These are phyloP conservation scores for Lottia gigantea DNA, from an alignment of 2,888 invertebrate species.

Conservation along the genomic window DNA sequence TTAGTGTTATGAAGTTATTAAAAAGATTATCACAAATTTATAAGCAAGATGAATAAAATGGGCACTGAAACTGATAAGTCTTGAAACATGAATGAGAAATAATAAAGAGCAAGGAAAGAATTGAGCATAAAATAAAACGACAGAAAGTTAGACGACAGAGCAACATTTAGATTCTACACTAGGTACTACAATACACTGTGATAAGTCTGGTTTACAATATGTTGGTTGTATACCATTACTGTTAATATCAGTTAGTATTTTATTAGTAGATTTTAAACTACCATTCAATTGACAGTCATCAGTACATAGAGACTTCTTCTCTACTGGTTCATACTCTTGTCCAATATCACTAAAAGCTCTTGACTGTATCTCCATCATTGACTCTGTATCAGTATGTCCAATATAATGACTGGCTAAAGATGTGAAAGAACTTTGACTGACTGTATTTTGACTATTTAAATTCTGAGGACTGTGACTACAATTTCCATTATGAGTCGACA, in stretches of 20 bases:
- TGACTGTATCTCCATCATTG: neutral
- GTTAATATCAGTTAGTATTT: constrained; percentile 48
- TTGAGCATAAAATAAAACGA: neutral
- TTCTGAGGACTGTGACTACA: neutral
- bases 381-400: neutral
- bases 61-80: no score
- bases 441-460: constrained; percentile 17
- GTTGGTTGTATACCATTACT: constrained; percentile 42
- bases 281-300: constrained; percentile 22
- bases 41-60: no score
- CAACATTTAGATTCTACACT: constrained; percentile 58
- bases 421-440: neutral
- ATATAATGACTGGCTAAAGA: neutral
- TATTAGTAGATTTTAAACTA: constrained; percentile 21
- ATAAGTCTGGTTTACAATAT: constrained; percentile 38
- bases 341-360: constrained; percentile 2
- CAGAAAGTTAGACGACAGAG: constrained; percentile 46
- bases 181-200: constrained; percentile 28
- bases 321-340: constrained; percentile 3
- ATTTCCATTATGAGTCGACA: constrained; percentile 38
- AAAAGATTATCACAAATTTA: no score
- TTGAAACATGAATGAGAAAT: no score
- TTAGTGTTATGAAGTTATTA: no score
- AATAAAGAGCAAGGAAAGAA: constrained; percentile 1
- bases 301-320: constrained; percentile 13